These are phyloP conservation scores for Cynopterus brachyotis DNA, from an alignment of 2,113 vertebrate species.

Conservation along the genomic window DNA sequence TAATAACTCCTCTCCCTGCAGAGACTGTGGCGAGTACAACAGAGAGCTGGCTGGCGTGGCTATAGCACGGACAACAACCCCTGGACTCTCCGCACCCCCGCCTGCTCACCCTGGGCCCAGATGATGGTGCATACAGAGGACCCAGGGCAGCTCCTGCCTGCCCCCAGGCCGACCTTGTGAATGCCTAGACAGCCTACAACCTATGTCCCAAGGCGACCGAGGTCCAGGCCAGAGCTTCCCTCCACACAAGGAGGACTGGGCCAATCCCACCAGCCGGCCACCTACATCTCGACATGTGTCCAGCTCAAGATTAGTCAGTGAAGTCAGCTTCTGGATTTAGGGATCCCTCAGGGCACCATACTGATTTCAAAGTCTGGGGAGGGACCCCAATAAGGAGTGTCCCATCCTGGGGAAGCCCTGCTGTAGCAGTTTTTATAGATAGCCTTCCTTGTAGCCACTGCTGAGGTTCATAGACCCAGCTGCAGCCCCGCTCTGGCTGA, in stretches of 20 bases:
- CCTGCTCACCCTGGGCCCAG: neutral
- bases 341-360: neutral
- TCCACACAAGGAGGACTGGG: neutral
- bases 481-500: constrained; percentile 18
- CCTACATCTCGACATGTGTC: neutral
- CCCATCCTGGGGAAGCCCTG: neutral
- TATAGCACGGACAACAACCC: neutral
- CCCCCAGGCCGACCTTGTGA: constrained; percentile 42
- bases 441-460: neutral
- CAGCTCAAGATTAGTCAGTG: neutral
- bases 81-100: neutral
- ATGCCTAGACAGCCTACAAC: neutral
- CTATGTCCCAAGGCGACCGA: constrained; percentile 70
- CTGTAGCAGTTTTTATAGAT: neutral
- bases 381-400: neutral
- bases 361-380: neutral
- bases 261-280: neutral
- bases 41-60: neutral
- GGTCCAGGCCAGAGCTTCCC: neutral
- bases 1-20: constrained; percentile 36
- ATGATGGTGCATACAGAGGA: constrained; percentile 21
- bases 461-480: neutral
- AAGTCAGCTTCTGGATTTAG: neutral
- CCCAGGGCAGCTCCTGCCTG: constrained; percentile 40
- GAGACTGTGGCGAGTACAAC: constrained; percentile 40